Evolutionary conservation across 2,113 vertebrate genomes (phyloP).

Genomic region (Microcebus ravelobensis): DNA sequence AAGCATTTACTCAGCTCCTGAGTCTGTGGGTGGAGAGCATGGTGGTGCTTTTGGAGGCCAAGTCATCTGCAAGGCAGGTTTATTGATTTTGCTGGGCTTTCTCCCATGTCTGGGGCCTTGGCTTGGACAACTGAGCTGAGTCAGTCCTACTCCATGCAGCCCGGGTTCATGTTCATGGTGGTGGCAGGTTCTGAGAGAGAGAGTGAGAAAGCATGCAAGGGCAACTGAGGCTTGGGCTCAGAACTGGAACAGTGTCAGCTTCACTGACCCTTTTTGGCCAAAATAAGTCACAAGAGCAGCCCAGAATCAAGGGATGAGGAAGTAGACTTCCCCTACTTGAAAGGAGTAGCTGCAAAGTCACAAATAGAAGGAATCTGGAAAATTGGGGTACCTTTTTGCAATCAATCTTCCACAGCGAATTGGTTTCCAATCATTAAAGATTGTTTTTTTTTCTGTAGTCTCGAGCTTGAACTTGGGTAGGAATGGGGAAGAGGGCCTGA

Average conservation of each 20-base stretch:
- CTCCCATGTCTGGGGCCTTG: neutral
- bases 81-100: neutral
- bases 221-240: neutral
- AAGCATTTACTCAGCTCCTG: neutral
- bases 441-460: neutral
- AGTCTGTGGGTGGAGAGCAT: neutral
- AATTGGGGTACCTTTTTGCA: neutral
- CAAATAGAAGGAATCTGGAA: neutral
- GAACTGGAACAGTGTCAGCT: neutral
- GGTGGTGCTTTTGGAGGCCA: neutral
- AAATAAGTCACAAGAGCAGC: neutral
- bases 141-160: neutral
- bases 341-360: neutral
- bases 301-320: neutral
- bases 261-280: neutral
- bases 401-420: neutral
- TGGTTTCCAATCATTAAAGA: neutral
- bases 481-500: neutral
- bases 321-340: neutral
- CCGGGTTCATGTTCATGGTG: neutral
- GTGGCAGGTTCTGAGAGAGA: neutral
- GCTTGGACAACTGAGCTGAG: neutral
- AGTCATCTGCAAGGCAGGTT: neutral
- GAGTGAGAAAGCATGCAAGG: neutral
- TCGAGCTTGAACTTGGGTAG: neutral